A percentile compares a stretch with the other conserved stretches of the same genome.
phyloP scores from a whole-genome alignment of 2,888 invertebrate species.

The Machimus atricapillus region DNA sequence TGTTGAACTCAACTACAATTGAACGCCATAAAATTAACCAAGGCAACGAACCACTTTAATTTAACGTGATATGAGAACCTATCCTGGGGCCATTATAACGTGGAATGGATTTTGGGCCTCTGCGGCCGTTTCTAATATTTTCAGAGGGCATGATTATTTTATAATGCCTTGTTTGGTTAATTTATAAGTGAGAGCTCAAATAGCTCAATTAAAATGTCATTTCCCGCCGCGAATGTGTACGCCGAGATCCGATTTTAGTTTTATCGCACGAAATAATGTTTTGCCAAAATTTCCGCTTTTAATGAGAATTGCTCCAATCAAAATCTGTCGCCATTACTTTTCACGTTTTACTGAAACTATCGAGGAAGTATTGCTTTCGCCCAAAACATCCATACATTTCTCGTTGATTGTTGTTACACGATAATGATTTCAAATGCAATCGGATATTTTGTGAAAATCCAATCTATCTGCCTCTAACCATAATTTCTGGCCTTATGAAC shows the following conservation, averaged over 20 bases:
- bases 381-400: background rate
- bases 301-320: background rate
- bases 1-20: background rate
- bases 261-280: background rate
- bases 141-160: background rate
- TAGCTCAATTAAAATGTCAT: slow-evolving; percentile 15
- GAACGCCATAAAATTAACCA: background rate
- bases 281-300: background rate
- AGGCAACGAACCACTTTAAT: background rate
- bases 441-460: background rate
- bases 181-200: background rate
- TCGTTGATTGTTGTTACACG: background rate
- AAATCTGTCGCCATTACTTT: slow-evolving; percentile 7
- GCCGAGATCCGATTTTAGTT: background rate
- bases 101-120: background rate
- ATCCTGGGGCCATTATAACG: background rate
- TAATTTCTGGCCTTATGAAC: background rate
- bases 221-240: background rate
- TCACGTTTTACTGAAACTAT: background rate
- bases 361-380: background rate
- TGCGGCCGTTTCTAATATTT: background rate
- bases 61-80: background rate
- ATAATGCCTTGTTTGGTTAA: background rate
- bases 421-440: background rate
- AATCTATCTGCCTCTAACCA: background rate